phyloP scores from a whole-genome alignment of 2,113 vertebrate species.

The Tringa solitaria region DNA sequence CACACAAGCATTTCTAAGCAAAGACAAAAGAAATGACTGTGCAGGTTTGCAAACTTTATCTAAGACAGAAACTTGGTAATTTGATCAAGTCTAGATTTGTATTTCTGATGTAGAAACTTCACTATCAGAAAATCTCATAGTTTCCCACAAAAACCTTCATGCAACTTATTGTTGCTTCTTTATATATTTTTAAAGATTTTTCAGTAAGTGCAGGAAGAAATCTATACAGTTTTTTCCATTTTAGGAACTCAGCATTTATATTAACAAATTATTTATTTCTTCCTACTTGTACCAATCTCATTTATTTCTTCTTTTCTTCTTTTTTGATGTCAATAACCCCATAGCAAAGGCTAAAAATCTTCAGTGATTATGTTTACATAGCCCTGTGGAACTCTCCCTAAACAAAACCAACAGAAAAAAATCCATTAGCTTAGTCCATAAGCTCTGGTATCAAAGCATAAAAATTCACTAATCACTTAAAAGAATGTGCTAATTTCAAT shows the following conservation, averaged over 20 bases:
- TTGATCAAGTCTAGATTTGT: not conserved
- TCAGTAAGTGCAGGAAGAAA: not conserved
- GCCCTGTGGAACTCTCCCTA: not conserved
- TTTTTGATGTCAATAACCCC: not conserved
- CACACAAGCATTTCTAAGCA: not conserved
- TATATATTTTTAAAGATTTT: not conserved
- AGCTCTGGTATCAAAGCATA: not conserved
- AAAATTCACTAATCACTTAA: not conserved
- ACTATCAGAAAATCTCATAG: not conserved
- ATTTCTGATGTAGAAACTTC: not conserved
- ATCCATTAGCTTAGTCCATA: not conserved
- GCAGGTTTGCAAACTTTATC: not conserved
- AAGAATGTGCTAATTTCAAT: not conserved
- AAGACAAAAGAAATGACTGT: not conserved
- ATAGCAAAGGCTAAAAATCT: not conserved
- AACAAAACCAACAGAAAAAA: not conserved
- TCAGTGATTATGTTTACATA: not conserved
- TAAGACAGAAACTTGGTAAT: not conserved
- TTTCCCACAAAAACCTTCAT: not conserved
- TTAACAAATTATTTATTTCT: not conserved
- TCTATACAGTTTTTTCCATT: not conserved
- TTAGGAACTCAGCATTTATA: not conserved
- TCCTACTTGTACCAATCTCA: not conserved
- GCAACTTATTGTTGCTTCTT: not conserved
- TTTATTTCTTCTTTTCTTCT: not conserved